Base-by-base conservation (phyloP, 2,888 invertebrate genomes). In the Eupithecia abbreviata region DNA sequence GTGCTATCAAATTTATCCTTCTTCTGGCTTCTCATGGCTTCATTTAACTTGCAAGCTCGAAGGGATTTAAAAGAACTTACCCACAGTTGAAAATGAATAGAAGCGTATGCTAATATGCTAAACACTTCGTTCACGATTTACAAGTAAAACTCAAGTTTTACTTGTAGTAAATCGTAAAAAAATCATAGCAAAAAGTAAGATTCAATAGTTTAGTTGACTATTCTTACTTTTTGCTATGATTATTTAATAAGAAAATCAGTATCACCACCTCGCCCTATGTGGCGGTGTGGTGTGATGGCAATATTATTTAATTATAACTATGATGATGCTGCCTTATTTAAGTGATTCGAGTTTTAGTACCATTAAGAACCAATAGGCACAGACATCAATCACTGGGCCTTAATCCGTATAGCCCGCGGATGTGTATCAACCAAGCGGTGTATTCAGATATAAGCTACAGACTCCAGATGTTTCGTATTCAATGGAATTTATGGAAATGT, bases 391-490 rank as follows among this genome's bases (percentile, higher is more conserved):
- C 42, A 66, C 66, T 4, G 12, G 15, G 42, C 42, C 42, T 18
- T 7, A 65, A 42, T 41, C 66, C 66, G 66, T 66, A 47, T 66
- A 68, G 68, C 13, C 45, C 13, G 15, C 7, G 66, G 42, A 65
- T 65, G 66, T 66, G 66, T 66, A 72, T 72, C 58, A 72, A 72
- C 62, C 42, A 13, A 72, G 72, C 62, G 47, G 62, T 45, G 62
- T 72, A 72, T 72, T 72, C 72, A 66, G 49, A 66, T 72, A 66
- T 66, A 49, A 49, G 47, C 72, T 43, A 43, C 7, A 43, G 4
- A 43, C 4, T 49, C 66, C 66, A 72, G 66, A 72, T 72, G 72
- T 66, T 72, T 49, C 72, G 42, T 41, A 66, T 62, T 66, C 66
- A 49, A 66, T 66, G 10, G 65, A 66, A 66, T 66, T 49, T 72